These are phyloP conservation scores for Flexamia atlantica DNA, from an alignment of 2,888 invertebrate genomes.

Conservation along the genomic window DNA sequence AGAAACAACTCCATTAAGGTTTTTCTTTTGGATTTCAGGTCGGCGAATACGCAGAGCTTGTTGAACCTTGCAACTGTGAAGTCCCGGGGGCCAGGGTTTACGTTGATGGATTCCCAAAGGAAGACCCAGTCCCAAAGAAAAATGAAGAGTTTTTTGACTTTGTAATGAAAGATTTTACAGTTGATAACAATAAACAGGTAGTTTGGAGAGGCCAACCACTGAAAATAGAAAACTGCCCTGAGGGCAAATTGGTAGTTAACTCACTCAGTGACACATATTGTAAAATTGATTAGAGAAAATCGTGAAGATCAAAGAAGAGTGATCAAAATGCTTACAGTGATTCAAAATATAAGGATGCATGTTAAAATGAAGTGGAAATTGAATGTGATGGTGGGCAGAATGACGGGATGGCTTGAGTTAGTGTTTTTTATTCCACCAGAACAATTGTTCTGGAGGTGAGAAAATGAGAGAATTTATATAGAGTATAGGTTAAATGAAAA, in stretches of 20 bases:
- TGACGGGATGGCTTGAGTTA: too few species aligned
- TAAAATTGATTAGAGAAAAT: not conserved
- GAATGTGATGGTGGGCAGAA: too few species aligned
- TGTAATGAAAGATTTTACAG: conserved; percentile 7
- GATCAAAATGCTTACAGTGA: too few species aligned
- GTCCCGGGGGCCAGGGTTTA: not conserved
- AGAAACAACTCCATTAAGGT: too few species aligned
- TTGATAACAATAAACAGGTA: not conserved
- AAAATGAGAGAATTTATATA: too few species aligned
- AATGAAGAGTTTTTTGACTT: conserved; percentile 2
- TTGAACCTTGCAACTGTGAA: not conserved
- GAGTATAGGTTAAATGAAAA: too few species aligned
- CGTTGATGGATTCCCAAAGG: not conserved
- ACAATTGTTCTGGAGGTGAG: too few species aligned
- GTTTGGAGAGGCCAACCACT: not conserved
- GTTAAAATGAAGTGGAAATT: too few species aligned
- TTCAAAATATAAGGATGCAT: too few species aligned
- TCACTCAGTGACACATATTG: not conserved
- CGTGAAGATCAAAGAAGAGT: too few species aligned
- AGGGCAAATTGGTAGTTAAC: not conserved
- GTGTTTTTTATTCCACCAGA: too few species aligned
- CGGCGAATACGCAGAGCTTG: not conserved
- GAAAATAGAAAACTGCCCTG: not conserved
- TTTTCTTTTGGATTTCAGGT: too few species aligned
- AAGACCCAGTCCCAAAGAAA: not conserved